These are phyloP conservation scores for Drosophila truncata DNA, from an alignment of 1,140 invertebrate species.

Conservation along the genomic window DNA sequence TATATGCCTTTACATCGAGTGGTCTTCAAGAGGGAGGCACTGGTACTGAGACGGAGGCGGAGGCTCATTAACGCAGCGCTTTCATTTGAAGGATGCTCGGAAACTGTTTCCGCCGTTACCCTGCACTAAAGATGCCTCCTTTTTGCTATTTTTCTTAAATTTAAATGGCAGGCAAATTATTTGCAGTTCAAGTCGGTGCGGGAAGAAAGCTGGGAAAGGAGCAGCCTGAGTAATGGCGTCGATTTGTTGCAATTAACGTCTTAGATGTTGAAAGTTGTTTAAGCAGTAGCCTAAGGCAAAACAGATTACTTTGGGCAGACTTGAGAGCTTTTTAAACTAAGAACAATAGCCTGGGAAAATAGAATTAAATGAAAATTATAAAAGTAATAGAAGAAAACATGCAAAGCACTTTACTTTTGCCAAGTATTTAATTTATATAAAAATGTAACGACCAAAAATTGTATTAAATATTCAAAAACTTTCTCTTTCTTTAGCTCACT, in stretches of 20 bases:
- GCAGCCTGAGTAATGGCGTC: slow-evolving; percentile 67
- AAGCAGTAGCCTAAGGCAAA: slow-evolving; percentile 25
- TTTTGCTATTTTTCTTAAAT: slow-evolving; percentile 55
- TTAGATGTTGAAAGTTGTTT: slow-evolving; percentile 57
- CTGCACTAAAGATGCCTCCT: slow-evolving; percentile 4
- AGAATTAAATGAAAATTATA: not conserved
- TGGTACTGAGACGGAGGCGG: slow-evolving; percentile 1
- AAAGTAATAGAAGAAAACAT: not conserved
- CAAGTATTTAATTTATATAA: not conserved
- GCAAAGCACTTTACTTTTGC: not conserved
- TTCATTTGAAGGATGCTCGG: slow-evolving; percentile 70
- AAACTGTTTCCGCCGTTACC: slow-evolving; percentile 58
- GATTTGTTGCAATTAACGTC: slow-evolving; percentile 80
- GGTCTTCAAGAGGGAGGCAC: not conserved
- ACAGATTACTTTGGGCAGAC: slow-evolving; percentile 13
- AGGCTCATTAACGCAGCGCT: slow-evolving; percentile 67
- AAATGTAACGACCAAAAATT: not conserved
- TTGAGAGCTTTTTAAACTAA: slow-evolving; percentile 18
- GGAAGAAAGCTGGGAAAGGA: not conserved
- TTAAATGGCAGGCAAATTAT: slow-evolving; percentile 54
- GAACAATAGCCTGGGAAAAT: slow-evolving; percentile 1
- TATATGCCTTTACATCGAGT: slow-evolving; percentile 37
- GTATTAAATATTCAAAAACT: not conserved
- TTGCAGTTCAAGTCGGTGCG: slow-evolving; percentile 28
- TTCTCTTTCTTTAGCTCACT: not conserved